Percentiles rank a stretch among this genome's conserved stretches.
phyloP scores from a whole-genome alignment of 2,888 invertebrate genomes.

The Deilephila porcellus region DNA sequence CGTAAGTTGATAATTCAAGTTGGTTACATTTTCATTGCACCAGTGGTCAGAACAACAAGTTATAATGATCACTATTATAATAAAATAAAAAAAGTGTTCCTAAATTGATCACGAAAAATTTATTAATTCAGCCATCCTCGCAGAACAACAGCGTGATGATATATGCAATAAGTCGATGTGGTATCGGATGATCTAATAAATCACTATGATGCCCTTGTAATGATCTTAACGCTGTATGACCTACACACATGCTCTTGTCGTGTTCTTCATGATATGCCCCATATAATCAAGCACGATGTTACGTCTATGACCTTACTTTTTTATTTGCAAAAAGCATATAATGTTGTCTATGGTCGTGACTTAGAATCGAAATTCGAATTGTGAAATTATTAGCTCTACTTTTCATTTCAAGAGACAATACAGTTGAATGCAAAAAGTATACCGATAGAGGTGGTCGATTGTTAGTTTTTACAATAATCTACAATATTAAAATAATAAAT shows the following conservation, averaged over 20 bases:
- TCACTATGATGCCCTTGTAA: constrained; percentile 22
- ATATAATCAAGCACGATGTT: constrained; percentile 9
- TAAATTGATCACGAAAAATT: too few relatives aligned
- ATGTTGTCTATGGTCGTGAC: background rate
- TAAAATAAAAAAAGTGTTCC: too few relatives aligned
- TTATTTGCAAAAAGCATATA: background rate
- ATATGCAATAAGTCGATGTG: background rate
- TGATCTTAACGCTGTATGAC: constrained; percentile 22
- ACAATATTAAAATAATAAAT: too few relatives aligned
- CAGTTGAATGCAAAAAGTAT: too few relatives aligned
- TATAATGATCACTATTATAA: too few relatives aligned
- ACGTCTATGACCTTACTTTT: constrained; percentile 22
- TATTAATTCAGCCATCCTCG: background rate
- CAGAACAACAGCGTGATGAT: background rate
- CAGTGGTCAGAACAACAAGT: too few relatives aligned
- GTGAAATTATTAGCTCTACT: background rate
- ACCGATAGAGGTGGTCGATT: too few relatives aligned
- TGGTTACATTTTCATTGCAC: too few relatives aligned
- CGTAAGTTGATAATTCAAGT: too few relatives aligned
- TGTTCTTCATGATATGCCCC: constrained; percentile 6
- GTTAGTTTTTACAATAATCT: too few relatives aligned
- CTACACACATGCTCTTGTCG: constrained; percentile 19
- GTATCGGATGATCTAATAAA: constrained; percentile 5
- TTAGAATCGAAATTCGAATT: background rate
- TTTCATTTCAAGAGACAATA: too few relatives aligned